These are phyloP conservation scores for Drosophila barbarae DNA, from an alignment of 2,888 invertebrate genomes.

Conservation along the genomic window DNA sequence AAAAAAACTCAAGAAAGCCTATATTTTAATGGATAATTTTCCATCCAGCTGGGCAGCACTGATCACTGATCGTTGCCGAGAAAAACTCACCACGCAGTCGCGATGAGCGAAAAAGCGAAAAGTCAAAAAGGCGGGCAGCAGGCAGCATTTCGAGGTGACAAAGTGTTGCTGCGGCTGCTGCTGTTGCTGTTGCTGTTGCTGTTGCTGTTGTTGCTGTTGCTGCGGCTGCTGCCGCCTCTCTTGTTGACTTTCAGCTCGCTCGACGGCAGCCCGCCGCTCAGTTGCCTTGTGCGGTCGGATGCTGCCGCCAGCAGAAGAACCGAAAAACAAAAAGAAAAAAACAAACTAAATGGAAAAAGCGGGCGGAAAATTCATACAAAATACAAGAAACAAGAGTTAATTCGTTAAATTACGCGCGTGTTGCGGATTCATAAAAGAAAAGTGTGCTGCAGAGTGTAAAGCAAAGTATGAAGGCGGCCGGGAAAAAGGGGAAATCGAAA, in stretches of 20 bases:
- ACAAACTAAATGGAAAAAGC: constrained; percentile 6
- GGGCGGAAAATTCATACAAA: constrained; percentile 18
- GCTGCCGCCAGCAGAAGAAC: constrained; percentile 56
- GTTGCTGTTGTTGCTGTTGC: constrained; percentile 8
- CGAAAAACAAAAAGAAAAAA: constrained; percentile 38
- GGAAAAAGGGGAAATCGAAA: neutral
- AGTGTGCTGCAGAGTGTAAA: neutral
- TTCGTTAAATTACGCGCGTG: constrained; percentile 26
- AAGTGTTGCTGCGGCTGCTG: constrained; percentile 44
- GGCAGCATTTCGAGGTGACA: constrained; percentile 54
- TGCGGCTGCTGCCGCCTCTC: constrained; percentile 13
- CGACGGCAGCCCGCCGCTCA: constrained; percentile 43
- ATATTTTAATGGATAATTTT: neutral
- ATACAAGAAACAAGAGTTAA: constrained; percentile 6
- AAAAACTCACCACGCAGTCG: constrained; percentile 59
- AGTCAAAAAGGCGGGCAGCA: neutral
- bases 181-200: constrained; percentile 1
- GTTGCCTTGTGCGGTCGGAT: constrained; percentile 68
- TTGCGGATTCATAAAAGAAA: constrained; percentile 12
- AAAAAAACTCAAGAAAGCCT: too few relatives aligned
- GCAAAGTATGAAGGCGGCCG: constrained; percentile 12
- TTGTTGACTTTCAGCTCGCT: constrained; percentile 35
- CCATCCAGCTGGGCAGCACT: neutral
- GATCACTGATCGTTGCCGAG: constrained; percentile 10
- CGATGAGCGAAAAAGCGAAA: constrained; percentile 15